Evolutionary conservation across 2,113 vertebrate species (phyloP).

Genomic region (Alethe castanea): DNA sequence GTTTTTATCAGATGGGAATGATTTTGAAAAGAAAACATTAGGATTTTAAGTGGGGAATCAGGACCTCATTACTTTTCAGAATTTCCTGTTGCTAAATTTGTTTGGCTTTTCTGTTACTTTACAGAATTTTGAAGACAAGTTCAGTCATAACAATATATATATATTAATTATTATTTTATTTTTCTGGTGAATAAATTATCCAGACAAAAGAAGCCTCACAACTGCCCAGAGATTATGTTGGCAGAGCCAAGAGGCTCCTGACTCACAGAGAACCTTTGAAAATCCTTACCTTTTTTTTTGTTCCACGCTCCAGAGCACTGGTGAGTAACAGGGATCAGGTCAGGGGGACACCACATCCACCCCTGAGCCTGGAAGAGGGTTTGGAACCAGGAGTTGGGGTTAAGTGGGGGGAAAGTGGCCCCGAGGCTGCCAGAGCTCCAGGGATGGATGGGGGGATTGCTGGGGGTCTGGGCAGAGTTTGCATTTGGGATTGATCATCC

Average conservation of each 20-base stretch:
- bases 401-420: background rate
- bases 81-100: background rate
- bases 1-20: background rate
- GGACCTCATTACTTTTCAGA: constrained; percentile 1
- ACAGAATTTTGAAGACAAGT: background rate
- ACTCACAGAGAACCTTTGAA: background rate
- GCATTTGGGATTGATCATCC: background rate
- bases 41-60: background rate
- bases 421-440: background rate
- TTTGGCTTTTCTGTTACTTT: background rate
- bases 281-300: background rate
- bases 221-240: background rate
- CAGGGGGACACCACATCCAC: background rate
- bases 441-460: background rate
- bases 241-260: background rate
- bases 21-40: background rate
- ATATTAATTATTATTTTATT: background rate
- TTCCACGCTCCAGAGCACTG: background rate
- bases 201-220: background rate
- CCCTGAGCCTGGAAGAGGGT: background rate
- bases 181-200: background rate
- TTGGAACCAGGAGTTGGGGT: background rate
- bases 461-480: background rate
- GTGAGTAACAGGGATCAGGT: background rate
- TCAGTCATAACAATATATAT: background rate